Evolutionary conservation across 2,797 vertebrate genomes (phyloP).

Genomic region (Bufotes viridis): DNA sequence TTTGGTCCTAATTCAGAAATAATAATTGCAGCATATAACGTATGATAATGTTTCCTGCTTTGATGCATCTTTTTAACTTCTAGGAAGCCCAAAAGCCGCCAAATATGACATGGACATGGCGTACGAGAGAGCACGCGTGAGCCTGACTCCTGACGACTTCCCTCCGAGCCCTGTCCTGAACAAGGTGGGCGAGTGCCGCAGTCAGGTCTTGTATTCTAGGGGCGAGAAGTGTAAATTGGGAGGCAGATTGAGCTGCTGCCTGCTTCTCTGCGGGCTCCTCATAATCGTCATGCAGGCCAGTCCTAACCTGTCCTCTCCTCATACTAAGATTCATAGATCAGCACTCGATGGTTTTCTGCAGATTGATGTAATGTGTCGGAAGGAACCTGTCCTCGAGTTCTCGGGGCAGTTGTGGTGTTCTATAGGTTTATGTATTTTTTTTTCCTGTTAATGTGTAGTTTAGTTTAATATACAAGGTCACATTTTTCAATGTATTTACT

Average conservation of each 20-base stretch:
- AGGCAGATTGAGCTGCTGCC: not conserved
- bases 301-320: not conserved
- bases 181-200: slow-evolving; percentile 76
- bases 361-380: not conserved
- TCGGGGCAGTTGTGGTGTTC: not conserved
- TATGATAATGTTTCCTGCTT: not conserved
- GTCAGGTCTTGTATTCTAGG: not conserved
- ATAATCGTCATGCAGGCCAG: not conserved
- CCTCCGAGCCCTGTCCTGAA: slow-evolving; percentile 70
- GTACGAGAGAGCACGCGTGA: slow-evolving; percentile 76
- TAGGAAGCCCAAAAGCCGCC: slow-evolving; percentile 61
- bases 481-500: too few species aligned
- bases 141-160: slow-evolving; percentile 72
- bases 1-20: not conserved
- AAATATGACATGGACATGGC: slow-evolving; percentile 75
- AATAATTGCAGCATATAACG: not conserved
- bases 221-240: not conserved
- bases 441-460: too few species aligned
- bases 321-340: not conserved
- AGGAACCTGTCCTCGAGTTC: not conserved
- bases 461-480: too few species aligned
- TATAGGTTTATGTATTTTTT: too few species aligned
- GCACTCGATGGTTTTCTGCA: too few species aligned
- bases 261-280: not conserved
- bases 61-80: not conserved